Conservation (phyloP, 2,888 invertebrate species). For the Cerastis rubricosa region DNA sequence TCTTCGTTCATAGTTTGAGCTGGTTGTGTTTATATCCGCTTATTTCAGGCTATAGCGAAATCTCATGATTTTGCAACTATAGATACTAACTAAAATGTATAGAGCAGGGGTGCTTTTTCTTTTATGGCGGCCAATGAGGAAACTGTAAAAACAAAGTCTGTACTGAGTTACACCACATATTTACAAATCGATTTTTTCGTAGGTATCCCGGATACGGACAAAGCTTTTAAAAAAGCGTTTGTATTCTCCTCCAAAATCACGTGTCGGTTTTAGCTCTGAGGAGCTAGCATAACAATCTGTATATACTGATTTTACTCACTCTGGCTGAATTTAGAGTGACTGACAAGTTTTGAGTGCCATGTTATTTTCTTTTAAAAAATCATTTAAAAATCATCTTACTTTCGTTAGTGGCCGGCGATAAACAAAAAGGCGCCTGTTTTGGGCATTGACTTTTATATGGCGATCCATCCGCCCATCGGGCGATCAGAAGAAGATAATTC, state of each 20-base stretch:
- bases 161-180: background rate
- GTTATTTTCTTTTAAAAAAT: background rate
- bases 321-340: background rate
- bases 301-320: background rate
- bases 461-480: background rate
- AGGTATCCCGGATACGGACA: background rate
- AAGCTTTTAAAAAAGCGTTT: background rate
- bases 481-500: background rate
- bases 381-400: no score
- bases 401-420: background rate
- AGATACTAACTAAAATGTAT: background rate
- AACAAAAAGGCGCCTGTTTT: background rate
- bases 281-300: background rate
- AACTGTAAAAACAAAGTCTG: background rate
- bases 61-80: background rate
- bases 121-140: background rate
- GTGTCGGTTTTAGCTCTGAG: background rate
- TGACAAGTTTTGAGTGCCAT: background rate
- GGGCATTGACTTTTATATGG: background rate
- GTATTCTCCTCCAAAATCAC: background rate
- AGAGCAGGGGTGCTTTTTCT: background rate
- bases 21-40: background rate
- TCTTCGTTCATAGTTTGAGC: conserved; percentile 3
- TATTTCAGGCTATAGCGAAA: background rate
- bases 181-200: background rate